These are phyloP conservation scores for Zeuzera pyrina DNA, from an alignment of 2,888 invertebrate genomes.

Conservation along the genomic window DNA sequence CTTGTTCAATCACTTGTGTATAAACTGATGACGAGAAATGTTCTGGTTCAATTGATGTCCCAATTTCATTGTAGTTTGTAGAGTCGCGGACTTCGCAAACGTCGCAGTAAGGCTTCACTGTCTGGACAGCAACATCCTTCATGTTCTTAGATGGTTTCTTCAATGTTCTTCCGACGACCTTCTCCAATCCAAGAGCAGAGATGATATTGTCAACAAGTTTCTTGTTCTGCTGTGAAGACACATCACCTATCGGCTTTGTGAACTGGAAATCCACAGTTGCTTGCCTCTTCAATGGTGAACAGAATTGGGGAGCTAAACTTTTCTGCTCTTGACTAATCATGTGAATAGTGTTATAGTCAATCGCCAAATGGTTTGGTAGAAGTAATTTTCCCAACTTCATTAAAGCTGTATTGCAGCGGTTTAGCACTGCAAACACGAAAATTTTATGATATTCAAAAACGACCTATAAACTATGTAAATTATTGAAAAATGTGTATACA, in stretches of 20 bases:
- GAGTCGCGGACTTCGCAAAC: constrained; percentile 53
- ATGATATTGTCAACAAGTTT: constrained; percentile 52
- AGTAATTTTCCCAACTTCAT: constrained; percentile 36
- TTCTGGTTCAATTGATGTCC: constrained; percentile 36
- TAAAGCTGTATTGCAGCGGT: constrained; percentile 51
- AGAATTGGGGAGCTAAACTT: constrained; percentile 37
- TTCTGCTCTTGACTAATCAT: constrained; percentile 32
- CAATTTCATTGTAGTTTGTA: constrained; percentile 25
- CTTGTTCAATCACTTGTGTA: constrained; percentile 60
- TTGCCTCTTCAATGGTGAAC: constrained; percentile 60
- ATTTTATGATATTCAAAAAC: constrained; percentile 18
- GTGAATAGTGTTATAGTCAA: constrained; percentile 39
- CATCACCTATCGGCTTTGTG: constrained; percentile 31
- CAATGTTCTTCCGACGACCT: constrained; percentile 38
- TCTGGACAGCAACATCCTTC: constrained; percentile 55
- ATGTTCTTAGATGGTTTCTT: constrained; percentile 35
- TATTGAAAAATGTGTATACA: constrained; percentile 1
- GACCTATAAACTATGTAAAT: background rate
- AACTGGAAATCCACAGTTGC: constrained; percentile 45
- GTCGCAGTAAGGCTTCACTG: constrained; percentile 48
- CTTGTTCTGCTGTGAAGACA: constrained; percentile 42
- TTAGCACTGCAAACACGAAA: constrained; percentile 56
- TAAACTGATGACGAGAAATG: constrained; percentile 43
- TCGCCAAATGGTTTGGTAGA: constrained; percentile 44
- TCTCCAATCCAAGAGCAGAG: constrained; percentile 40